Percentiles rank a stretch among this genome's conserved stretches.
phyloP scores from a whole-genome alignment of 2,888 invertebrate genomes.

The Charanyca ferruginea region DNA sequence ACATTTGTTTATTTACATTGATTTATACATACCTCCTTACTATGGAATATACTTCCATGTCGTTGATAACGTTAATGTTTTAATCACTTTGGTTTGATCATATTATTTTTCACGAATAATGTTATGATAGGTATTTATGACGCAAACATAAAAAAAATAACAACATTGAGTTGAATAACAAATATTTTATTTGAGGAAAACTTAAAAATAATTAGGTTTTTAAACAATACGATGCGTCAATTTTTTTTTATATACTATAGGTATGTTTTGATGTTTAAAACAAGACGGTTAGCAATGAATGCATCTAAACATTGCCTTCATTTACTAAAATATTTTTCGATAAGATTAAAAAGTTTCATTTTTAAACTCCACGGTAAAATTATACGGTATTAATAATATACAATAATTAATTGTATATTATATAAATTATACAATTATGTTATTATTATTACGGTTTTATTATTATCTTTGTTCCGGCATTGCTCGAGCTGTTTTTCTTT shows the following conservation, averaged over 20 bases:
- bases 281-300: not conserved
- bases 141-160: constrained; percentile 10
- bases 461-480: constrained; percentile 23
- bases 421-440: no score
- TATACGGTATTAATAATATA: no score
- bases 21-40: constrained; percentile 12
- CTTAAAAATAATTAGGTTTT: not conserved
- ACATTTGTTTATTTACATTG: constrained; percentile 58
- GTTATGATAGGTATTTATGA: not conserved
- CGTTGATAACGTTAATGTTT: constrained; percentile 58
- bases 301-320: not conserved
- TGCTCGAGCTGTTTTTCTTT: constrained; percentile 5
- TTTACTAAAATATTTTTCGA: not conserved
- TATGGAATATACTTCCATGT: constrained; percentile 61
- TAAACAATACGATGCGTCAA: not conserved
- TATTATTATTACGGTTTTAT: no score
- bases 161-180: constrained; percentile 3
- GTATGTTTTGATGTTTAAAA: not conserved
- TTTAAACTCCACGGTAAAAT: constrained; percentile 10
- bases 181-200: constrained; percentile 16
- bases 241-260: not conserved
- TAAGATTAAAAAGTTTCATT: constrained; percentile 6
- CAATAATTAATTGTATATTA: no score
- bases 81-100: constrained; percentile 25
- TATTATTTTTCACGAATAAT: constrained; percentile 30